Base-by-base conservation (phyloP, 1,140 invertebrate species). In the Drosophila funebris region DNA sequence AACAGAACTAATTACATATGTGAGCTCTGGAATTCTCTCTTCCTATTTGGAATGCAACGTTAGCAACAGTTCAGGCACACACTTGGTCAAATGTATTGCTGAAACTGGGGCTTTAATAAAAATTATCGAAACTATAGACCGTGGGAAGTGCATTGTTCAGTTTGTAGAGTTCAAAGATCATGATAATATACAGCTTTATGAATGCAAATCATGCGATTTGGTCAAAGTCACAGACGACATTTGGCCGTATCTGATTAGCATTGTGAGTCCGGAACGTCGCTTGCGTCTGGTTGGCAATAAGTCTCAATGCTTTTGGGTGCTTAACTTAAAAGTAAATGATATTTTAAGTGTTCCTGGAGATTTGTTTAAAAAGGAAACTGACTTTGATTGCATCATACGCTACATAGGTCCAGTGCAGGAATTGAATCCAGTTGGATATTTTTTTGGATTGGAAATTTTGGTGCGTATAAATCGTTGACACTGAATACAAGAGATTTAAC, bases 371-470 rank as follows among this genome's bases (percentile, higher is more conserved):
- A 37, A 71, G 53, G n/a, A 52, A 13, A 63, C 36, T 29, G 14
- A 8, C 2, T 57, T 89, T 70, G 43, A 90, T 76, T 79, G 90
- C 20, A 90, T 89, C 54, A 91, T 94, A 58, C 93, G 92, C 76
- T 94, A 92, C 72, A 93, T 94, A 53, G 94, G 94, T 27, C 81
- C 84, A 63, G 93, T 94, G 41, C 76, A 90, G 57, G 92, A 94
- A 56, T 73, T 94, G 16, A 93, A 93, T 33, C 66, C 80, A 37
- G 93, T 93, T 36, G 92, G 93, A 81, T 94, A 93, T 77, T 93
- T 93, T 91, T 93, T 93, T 91, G 93, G 93, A 22, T 84, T 94
- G 58, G 93, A 94, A 74, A 66, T 94, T 74, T 81, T 93, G 92
- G 94, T 94, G 92, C 6, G 72, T 57, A 14, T 3, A 22, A 6